phyloP scores from a whole-genome alignment of 2,888 invertebrate genomes.

The Chrysolina americana region DNA sequence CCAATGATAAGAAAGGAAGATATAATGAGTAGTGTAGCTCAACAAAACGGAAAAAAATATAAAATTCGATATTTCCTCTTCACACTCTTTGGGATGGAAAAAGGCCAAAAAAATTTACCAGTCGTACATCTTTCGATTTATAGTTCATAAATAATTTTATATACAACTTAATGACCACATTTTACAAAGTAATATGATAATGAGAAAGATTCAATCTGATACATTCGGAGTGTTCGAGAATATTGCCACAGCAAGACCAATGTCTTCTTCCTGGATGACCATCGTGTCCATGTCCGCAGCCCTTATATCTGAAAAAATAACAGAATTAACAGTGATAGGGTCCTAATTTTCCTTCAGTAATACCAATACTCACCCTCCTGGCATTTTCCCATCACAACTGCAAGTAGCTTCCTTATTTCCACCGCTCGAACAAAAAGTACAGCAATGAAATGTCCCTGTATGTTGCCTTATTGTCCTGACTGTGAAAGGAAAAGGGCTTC shows the following conservation, averaged over 20 bases:
- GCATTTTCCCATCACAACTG: constrained; percentile 83
- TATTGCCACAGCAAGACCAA: constrained; percentile 87
- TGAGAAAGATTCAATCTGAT: constrained; percentile 68
- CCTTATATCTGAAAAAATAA: constrained; percentile 70
- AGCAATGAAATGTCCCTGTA: constrained; percentile 84
- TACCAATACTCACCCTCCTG: constrained; percentile 72
- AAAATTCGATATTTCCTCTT: no score
- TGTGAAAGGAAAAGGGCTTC: constrained; percentile 78
- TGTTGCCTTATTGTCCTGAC: constrained; percentile 78
- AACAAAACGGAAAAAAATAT: no score
- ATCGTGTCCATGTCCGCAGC: constrained; percentile 86
- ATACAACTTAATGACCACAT: background rate
- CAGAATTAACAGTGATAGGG: background rate
- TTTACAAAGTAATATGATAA: constrained; percentile 73
- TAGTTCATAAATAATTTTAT: background rate
- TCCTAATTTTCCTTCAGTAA: background rate
- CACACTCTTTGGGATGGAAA: background rate
- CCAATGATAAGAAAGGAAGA: no score
- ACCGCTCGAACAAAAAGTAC: constrained; percentile 85
- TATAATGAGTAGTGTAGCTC: no score
- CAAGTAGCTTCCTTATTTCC: constrained; percentile 80
- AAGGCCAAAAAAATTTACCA: background rate
- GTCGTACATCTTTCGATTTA: background rate
- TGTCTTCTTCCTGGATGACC: constrained; percentile 86
- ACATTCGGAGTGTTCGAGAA: constrained; percentile 76